Evolutionary conservation across 2,888 invertebrate genomes (phyloP).

Genomic region (Lymantria dispar): DNA sequence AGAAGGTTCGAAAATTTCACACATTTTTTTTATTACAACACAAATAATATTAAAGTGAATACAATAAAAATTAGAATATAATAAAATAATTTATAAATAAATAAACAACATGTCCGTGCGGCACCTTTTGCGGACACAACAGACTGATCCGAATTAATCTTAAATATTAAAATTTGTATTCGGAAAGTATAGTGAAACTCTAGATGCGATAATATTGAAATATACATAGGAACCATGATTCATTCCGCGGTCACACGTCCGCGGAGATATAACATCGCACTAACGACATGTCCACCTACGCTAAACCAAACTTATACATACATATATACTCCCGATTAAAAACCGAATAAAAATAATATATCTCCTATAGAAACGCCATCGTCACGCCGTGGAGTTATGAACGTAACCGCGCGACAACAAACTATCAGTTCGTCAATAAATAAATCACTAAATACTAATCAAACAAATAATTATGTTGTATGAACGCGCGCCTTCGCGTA

Average conservation of each 20-base stretch:
- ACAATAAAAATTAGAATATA: constrained; percentile 38
- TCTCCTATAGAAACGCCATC: constrained; percentile 39
- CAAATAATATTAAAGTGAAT: constrained; percentile 58
- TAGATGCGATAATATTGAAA: constrained; percentile 83
- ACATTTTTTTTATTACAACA: constrained; percentile 56
- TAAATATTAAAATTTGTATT: constrained; percentile 83
- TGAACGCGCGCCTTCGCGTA: constrained; percentile 77
- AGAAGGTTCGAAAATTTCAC: constrained; percentile 49
- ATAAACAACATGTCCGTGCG: constrained; percentile 77
- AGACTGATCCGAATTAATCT: constrained; percentile 81
- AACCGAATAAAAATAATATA: constrained; percentile 51
- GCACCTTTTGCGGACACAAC: constrained; percentile 77
- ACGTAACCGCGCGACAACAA: constrained; percentile 58
- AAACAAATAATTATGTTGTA: constrained; percentile 76
- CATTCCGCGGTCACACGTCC: constrained; percentile 73
- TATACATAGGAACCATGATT: constrained; percentile 84
- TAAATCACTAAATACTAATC: constrained; percentile 63
- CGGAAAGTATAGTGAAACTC: constrained; percentile 82
- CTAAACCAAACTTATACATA: constrained; percentile 65
- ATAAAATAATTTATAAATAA: constrained; percentile 59
- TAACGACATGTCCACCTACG: constrained; percentile 72
- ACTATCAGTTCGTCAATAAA: constrained; percentile 47
- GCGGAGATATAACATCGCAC: constrained; percentile 78
- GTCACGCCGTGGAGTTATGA: constrained; percentile 54
- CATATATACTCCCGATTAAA: constrained; percentile 52